phyloP scores from a whole-genome alignment of 1,140 invertebrate genomes.

The Formica exsecta region DNA sequence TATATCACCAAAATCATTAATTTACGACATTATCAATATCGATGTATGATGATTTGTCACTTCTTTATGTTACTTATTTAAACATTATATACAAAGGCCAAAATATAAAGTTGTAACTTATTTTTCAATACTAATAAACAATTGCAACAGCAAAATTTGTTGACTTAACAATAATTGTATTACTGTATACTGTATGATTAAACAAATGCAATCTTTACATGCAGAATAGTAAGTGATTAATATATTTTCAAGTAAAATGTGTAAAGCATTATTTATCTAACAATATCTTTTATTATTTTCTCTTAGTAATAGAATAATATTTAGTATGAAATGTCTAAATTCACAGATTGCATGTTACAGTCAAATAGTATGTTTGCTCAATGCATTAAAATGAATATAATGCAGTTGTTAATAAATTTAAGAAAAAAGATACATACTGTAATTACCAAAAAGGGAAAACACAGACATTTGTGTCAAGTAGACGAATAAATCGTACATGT shows the following conservation, averaged over 20 bases:
- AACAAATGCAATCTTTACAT: constrained; percentile 40
- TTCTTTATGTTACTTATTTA: constrained; percentile 21
- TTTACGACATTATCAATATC: constrained; percentile 41
- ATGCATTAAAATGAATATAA: constrained; percentile 20
- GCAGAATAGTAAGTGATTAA: background rate
- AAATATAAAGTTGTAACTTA: constrained; percentile 55
- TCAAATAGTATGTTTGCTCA: constrained; percentile 40
- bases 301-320: constrained; percentile 57
- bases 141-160: constrained; percentile 33
- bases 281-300: constrained; percentile 67
- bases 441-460: constrained; percentile 20
- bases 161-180: constrained; percentile 45
- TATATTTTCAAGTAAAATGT: constrained; percentile 73
- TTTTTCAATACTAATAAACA: constrained; percentile 59
- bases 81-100: constrained; percentile 32
- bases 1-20: constrained; percentile 47
- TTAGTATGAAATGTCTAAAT: constrained; percentile 69
- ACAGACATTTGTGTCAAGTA: background rate
- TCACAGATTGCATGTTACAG: constrained; percentile 65
- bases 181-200: constrained; percentile 27
- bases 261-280: constrained; percentile 69
- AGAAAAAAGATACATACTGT: background rate
- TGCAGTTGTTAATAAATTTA: constrained; percentile 1
- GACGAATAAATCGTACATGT: constrained; percentile 44
- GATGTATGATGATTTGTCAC: constrained; percentile 1